These are phyloP conservation scores for Halcyon malimbica DNA, from an alignment of 2,113 vertebrate genomes.

Conservation along the genomic window DNA sequence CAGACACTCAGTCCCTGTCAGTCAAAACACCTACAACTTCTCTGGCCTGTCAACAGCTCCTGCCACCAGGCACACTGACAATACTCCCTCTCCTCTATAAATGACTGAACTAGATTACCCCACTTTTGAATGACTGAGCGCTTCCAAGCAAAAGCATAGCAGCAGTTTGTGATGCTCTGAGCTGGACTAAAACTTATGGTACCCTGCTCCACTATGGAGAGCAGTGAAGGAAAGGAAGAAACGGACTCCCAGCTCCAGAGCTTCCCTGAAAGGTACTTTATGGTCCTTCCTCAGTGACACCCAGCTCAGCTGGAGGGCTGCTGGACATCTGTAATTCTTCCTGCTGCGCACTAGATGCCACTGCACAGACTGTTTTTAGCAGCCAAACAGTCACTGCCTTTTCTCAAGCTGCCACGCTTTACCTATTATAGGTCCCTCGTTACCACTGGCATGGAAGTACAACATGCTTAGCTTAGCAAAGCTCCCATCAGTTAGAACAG, in stretches of 20 bases:
- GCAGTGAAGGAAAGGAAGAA: neutral
- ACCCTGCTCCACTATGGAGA: neutral
- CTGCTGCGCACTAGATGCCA: slow-evolving; percentile 22
- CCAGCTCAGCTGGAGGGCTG: neutral
- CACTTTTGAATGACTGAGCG: neutral
- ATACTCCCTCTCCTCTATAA: neutral
- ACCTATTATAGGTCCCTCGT: neutral
- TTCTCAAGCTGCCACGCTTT: neutral
- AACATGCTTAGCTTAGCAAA: neutral
- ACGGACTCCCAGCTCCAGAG: neutral
- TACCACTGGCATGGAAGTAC: neutral
- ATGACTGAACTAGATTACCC: neutral
- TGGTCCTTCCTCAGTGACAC: neutral
- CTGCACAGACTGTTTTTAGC: slow-evolving; percentile 7
- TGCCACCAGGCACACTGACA: neutral
- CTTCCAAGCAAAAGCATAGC: neutral
- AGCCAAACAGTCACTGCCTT: neutral
- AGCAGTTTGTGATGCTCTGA: neutral
- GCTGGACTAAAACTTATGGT: neutral
- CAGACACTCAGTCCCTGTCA: neutral
- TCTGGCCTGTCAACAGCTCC: neutral
- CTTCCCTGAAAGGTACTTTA: neutral
- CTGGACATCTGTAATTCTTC: slow-evolving; percentile 37
- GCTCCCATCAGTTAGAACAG: neutral
- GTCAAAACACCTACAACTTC: neutral